These are phyloP conservation scores for Heterocephalus glaber DNA, from an alignment of 2,113 vertebrate genomes.

Conservation along the genomic window DNA sequence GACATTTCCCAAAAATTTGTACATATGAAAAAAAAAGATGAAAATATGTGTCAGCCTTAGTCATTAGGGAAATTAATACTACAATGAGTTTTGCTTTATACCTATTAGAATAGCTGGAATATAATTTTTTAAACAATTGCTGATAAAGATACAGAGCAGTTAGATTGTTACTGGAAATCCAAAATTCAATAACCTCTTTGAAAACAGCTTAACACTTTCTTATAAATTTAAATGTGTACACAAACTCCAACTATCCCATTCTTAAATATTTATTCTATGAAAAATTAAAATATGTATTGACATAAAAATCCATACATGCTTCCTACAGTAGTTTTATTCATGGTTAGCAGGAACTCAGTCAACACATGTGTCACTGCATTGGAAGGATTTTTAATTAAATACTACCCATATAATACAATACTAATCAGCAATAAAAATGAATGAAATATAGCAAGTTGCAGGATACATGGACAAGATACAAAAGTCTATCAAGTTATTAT, in stretches of 20 bases:
- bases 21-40: not conserved
- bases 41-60: not conserved
- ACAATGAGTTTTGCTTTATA: not conserved
- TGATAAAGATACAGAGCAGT: not conserved
- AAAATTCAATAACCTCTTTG: not conserved
- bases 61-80: not conserved
- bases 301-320: not conserved
- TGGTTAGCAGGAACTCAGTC: not conserved
- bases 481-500: not conserved
- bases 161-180: not conserved
- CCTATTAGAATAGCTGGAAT: not conserved
- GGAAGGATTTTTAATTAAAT: not conserved
- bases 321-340: not conserved
- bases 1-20: not conserved
- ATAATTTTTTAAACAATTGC: not conserved
- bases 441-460: not conserved
- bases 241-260: not conserved
- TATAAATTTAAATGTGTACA: not conserved
- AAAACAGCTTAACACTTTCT: not conserved
- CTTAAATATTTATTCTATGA: not conserved
- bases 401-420: not conserved
- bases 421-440: not conserved
- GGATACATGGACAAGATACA: not conserved
- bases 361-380: not conserved
- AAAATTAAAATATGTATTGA: not conserved